Evolutionary conservation across 2,113 vertebrate species (phyloP), one percentile per base, ranked within the genome.

Genomic region (Perognathus longimembris): DNA sequence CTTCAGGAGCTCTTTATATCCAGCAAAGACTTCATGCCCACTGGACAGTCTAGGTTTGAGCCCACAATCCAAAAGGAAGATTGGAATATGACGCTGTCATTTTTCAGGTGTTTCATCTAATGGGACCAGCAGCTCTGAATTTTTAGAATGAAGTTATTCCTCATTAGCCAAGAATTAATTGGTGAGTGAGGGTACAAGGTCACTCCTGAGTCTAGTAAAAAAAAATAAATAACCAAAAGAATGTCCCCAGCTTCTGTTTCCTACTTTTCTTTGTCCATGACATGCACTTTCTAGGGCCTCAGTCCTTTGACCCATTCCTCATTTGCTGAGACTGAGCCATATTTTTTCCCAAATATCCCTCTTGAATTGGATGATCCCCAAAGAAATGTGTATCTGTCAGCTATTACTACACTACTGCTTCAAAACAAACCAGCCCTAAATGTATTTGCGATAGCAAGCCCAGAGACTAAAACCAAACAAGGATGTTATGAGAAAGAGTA

Each of bases 101-200:
- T 74, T 84, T 73, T 45, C 63, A 70, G 34, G n/a, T 75, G 45
- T 50, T 73, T 73, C 54, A 71, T 66, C 74, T 80, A 57, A 57
- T 54, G 12, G 77, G 81, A 26, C 20, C 45, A 76, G 67, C 28
- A 79, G 42, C 26, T 76, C 69, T 84, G 61, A 83, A 50, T 40
- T 38, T 85, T 61, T 91, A 85, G 70, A 45, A 54, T 34, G 54
- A 61, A 88, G 32, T 71, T 92, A 42, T 85, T 69, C 45, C 40
- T 88, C 45, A 45, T 45, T 54, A 54, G 15, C 50, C 71, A 59
- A 95, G 61, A 83, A 77, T 54, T 54, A 83, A 77, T 54, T 54
- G 15, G 50, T 54, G 12, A 54, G 50, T 54, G 0, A 57, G 36
- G 36, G 59, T 32, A 54, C 50, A 54, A 74, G 75, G 69, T 40